Evolutionary conservation across 1,140 invertebrate genomes (phyloP).

Genomic region (Aphaenogaster ashmeadi): DNA sequence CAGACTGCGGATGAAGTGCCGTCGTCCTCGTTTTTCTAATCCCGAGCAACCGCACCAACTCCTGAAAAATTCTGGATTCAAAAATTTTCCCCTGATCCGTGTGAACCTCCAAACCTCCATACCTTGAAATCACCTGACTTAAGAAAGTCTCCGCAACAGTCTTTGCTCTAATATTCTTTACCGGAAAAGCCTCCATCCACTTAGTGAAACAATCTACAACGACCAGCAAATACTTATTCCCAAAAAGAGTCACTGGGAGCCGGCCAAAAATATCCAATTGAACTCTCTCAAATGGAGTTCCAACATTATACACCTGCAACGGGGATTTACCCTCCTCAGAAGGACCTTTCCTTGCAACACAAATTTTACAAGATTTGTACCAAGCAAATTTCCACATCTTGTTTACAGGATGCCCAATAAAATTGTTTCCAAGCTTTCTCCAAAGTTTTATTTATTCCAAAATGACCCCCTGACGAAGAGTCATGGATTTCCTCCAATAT

Average conservation of each 20-base stretch:
- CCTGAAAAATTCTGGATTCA: too few species aligned
- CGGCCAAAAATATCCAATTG: neutral
- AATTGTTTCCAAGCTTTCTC: neutral
- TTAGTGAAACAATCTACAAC: neutral
- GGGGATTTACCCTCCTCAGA: neutral
- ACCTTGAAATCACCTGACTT: too few species aligned
- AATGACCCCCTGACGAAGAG: neutral
- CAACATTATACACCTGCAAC: neutral
- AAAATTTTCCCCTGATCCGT: too few species aligned
- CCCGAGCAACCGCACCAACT: too few species aligned
- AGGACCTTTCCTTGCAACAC: neutral
- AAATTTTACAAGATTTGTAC: neutral
- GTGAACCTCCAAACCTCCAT: too few species aligned
- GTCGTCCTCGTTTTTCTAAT: too few species aligned
- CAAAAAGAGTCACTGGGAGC: neutral
- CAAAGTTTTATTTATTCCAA: constrained; percentile 12
- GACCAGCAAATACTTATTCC: neutral
- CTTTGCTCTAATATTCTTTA: too few species aligned
- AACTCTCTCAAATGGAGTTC: neutral
- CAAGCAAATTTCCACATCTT: neutral
- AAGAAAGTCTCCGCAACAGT: too few species aligned
- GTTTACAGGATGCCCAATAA: neutral
- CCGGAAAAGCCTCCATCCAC: neutral
- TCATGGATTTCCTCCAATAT: neutral
- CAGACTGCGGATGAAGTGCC: too few species aligned